These are phyloP conservation scores for Phymanthus crucifer DNA, from an alignment of 92 coral and sea anemone species.

Conservation along the genomic window DNA sequence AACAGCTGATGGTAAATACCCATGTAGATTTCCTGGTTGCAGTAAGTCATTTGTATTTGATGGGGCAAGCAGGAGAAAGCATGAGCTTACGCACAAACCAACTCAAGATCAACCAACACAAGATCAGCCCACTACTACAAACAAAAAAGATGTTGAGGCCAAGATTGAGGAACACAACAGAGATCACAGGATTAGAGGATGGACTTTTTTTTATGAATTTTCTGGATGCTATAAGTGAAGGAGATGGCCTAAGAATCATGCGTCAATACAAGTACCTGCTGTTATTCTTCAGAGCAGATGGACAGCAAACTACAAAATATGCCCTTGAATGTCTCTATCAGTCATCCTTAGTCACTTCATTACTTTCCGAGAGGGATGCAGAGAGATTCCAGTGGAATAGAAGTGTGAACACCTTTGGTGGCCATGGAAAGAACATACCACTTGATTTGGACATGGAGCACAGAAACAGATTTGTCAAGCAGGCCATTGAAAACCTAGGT, in stretches of 20 bases:
- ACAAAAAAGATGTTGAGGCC: background rate
- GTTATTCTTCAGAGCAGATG: constrained; percentile 58
- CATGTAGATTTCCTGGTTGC: constrained; percentile 25
- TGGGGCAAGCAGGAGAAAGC: constrained; percentile 41
- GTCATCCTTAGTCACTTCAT: constrained; percentile 37
- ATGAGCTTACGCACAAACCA: constrained; percentile 38
- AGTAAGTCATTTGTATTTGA: constrained; percentile 37
- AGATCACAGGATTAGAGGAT: constrained; percentile 62
- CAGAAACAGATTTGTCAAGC: constrained; percentile 39
- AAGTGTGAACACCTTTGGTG: constrained; percentile 45
- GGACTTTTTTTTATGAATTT: constrained; percentile 56
- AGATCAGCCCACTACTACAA: constrained; percentile 8
- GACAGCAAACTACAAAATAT: constrained; percentile 52
- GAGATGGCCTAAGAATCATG: constrained; percentile 62
- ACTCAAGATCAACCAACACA: constrained; percentile 22
- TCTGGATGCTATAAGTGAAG: constrained; percentile 66
- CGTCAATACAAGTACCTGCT: constrained; percentile 58
- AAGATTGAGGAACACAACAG: background rate
- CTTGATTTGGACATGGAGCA: constrained; percentile 47
- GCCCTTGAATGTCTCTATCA: constrained; percentile 68
- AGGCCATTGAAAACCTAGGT: constrained; percentile 34
- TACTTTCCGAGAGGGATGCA: constrained; percentile 50
- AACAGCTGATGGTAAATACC: constrained; percentile 20
- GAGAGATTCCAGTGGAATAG: constrained; percentile 49
- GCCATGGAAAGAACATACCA: constrained; percentile 44